These are phyloP conservation scores for Bradypodion ventrale DNA, from an alignment of 2,797 vertebrate species.

Conservation along the genomic window DNA sequence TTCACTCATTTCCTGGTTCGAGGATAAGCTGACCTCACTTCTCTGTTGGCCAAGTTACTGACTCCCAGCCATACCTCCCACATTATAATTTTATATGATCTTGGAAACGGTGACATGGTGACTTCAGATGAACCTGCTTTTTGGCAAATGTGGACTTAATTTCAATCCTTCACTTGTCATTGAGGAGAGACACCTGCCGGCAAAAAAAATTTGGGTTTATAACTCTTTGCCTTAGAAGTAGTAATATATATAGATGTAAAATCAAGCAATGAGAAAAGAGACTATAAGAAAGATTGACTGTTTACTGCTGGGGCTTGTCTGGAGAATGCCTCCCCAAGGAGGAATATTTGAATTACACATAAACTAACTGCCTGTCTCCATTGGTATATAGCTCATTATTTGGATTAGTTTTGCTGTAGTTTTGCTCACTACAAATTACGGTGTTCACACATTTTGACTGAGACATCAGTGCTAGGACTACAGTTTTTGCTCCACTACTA, in stretches of 20 bases:
- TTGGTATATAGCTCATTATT: too few relatives aligned
- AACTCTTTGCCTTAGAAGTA: background rate
- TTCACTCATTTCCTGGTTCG: conserved; percentile 26
- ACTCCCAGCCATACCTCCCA: background rate
- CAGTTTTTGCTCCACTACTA: too few relatives aligned
- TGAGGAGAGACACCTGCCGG: conserved; percentile 13
- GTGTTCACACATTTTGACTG: too few relatives aligned
- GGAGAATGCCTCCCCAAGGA: background rate
- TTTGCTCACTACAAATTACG: too few relatives aligned
- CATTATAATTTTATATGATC: background rate
- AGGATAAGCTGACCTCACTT: background rate
- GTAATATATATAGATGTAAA: background rate
- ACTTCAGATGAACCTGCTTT: conserved; percentile 2
- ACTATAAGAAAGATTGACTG: background rate
- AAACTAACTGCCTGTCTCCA: too few relatives aligned
- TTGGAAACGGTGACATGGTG: background rate
- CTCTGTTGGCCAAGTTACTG: conserved; percentile 19
- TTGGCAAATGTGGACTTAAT: background rate
- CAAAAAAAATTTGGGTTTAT: background rate
- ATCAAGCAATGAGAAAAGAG: background rate
- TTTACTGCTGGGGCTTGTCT: background rate
- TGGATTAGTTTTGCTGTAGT: too few relatives aligned
- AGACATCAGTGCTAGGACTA: too few relatives aligned
- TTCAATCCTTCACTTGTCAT: background rate
- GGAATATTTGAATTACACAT: too few relatives aligned